Evolutionary conservation across 1,140 invertebrate species (phyloP).

Genomic region (Zaprionus africanus): DNA sequence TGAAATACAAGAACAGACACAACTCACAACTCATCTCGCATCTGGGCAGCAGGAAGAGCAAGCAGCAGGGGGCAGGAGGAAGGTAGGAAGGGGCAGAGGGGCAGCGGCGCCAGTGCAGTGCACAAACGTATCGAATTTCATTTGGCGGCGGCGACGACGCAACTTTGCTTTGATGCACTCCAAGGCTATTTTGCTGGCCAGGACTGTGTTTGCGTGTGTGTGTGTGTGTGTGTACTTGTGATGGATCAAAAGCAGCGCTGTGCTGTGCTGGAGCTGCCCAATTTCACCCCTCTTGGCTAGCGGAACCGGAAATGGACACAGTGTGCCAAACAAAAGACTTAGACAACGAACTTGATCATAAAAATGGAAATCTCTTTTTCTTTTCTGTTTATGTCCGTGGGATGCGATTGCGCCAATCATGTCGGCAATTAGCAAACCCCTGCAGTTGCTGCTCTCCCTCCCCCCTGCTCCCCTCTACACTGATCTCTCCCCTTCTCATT

Average conservation of each 20-base stretch:
- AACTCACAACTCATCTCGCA: constrained; percentile 25
- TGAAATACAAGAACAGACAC: constrained; percentile 56
- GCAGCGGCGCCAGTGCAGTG: constrained; percentile 59
- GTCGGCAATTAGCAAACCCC: constrained; percentile 62
- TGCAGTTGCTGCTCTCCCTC: constrained; percentile 11
- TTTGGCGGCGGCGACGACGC: constrained; percentile 51
- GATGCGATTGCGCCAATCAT: constrained; percentile 57
- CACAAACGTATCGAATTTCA: constrained; percentile 72
- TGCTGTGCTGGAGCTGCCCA: constrained; percentile 20
- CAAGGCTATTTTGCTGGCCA: constrained; percentile 22
- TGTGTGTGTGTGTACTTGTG: background rate
- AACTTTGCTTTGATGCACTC: constrained; percentile 63
- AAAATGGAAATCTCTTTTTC: constrained; percentile 1
- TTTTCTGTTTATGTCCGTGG: background rate
- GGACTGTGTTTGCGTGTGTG: background rate
- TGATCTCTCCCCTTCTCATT: background rate
- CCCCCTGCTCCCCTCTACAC: background rate
- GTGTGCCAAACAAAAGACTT: constrained; percentile 47
- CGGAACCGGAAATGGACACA: constrained; percentile 72
- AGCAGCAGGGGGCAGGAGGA: background rate
- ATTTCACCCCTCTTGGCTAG: constrained; percentile 22
- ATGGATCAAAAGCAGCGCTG: constrained; percentile 33
- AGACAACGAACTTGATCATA: constrained; percentile 44
- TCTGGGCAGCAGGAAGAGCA: background rate
- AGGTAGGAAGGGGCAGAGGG: constrained; percentile 1